Conservation (phyloP, 2,113 vertebrate genomes). For the Vanacampus margaritifer region DNA sequence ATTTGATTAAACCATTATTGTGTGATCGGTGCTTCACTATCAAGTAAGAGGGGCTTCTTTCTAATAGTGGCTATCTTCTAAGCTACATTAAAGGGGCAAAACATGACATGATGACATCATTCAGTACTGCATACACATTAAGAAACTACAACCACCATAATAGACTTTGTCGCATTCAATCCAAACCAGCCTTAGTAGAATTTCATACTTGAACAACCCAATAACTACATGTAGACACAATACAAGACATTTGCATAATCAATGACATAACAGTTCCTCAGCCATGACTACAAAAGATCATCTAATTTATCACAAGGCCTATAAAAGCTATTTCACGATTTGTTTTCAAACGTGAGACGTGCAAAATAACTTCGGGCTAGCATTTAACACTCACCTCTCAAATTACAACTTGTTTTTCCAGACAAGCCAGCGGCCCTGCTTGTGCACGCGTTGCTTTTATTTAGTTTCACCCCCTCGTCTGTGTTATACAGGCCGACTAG, state of each 20-base stretch:
- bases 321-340: background rate
- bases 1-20: too few relatives aligned
- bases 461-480: background rate
- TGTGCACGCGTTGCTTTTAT: background rate
- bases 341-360: background rate
- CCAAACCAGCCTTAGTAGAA: background rate
- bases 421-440: slow-evolving; percentile 1
- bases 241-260: background rate
- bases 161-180: background rate
- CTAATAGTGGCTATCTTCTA: too few relatives aligned
- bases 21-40: too few relatives aligned
- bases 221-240: background rate
- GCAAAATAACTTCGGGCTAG: background rate
- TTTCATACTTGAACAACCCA: background rate
- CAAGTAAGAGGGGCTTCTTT: too few relatives aligned
- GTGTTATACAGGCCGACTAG: background rate
- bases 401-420: slow-evolving; percentile 38
- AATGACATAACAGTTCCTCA: background rate
- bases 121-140: too few relatives aligned
- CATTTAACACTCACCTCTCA: slow-evolving; percentile 15
- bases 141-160: too few relatives aligned
- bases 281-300: background rate
- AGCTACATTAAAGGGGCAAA: too few relatives aligned
- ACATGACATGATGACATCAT: too few relatives aligned
- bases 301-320: background rate